Evolutionary conservation across 2,797 vertebrate genomes (phyloP), one percentile per base, ranked within the genome.

Genomic region (Aselliscus stoliczkanus): DNA sequence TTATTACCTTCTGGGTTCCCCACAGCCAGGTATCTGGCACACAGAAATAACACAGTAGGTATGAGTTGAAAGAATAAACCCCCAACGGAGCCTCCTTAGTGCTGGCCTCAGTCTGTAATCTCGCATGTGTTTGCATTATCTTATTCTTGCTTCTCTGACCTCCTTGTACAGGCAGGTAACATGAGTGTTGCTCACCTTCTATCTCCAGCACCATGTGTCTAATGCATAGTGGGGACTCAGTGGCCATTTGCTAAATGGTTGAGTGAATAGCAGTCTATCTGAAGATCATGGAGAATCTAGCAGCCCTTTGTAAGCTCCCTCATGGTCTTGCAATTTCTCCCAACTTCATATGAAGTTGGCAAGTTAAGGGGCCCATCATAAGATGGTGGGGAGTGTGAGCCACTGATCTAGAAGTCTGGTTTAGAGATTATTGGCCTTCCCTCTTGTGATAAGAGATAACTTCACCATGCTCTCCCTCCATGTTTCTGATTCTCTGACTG

Each of bases 1-100:
- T 39, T 58, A 3, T n/a, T n/a, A n/a, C n/a, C 58, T 7, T 9
- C n/a, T 31, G 25, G 11, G 1, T 52, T 17, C 58, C 0, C 4
- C 0, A 0, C 80, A 37, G 18, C 10, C 9, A 15, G 69, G 42
- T 52, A 54, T 37, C 47, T 34, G n/a, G 39, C 27, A 7, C 39
- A 14, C 34, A 25, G 37, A 47, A n/a, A 52, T 37, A 54, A 47
- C 82, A 13, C 12, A 7, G 54, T 56, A 37, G 42, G n/a, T 65
- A 42, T 25, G 44, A 52, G 9, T 23, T 12, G 25, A 27, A 60
- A 69, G 84, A 8, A 58, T 87, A 12, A 34, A 27, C 31, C 31
- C 64, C 44, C 42, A 23, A 27, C 47, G 3, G 7, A 27, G 37
- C 31, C 58, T 85, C 29, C 7, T 44, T 52, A 34, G 29, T 29